Evolutionary conservation across 2,888 invertebrate genomes (phyloP).

Genomic region (Drosophila mercatorum): DNA sequence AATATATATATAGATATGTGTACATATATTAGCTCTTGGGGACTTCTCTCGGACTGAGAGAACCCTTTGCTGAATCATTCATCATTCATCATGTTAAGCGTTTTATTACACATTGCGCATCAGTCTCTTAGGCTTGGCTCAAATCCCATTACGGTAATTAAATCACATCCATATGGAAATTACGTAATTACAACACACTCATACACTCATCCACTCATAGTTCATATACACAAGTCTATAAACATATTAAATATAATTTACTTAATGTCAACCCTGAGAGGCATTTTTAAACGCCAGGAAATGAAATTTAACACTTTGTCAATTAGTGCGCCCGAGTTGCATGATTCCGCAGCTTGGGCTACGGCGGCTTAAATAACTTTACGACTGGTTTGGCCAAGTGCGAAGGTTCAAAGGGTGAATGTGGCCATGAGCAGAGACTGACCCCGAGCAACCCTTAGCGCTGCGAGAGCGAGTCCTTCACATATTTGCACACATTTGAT

Average conservation of each 20-base stretch:
- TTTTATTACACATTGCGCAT: constrained; percentile 80
- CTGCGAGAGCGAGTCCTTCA: constrained; percentile 13
- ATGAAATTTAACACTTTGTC: constrained; percentile 81
- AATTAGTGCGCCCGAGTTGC: constrained; percentile 65
- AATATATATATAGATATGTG: not conserved
- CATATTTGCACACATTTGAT: constrained; percentile 66
- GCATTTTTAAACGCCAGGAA: constrained; percentile 59
- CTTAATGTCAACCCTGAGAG: constrained; percentile 77
- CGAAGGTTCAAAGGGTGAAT: constrained; percentile 71
- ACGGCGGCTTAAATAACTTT: constrained; percentile 30
- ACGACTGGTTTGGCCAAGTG: constrained; percentile 37
- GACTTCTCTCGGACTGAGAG: constrained; percentile 6
- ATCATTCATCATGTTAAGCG: constrained; percentile 84
- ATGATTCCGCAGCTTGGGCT: constrained; percentile 3
- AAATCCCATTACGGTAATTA: constrained; percentile 84
- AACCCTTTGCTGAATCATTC: constrained; percentile 76
- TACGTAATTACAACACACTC: constrained; percentile 79
- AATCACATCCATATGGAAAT: constrained; percentile 84
- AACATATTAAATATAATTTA: constrained; percentile 84
- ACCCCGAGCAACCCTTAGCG: constrained; percentile 63
- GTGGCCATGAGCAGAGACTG: constrained; percentile 24
- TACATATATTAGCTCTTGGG: not conserved
- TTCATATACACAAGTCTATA: constrained; percentile 76
- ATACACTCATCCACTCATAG: constrained; percentile 43
- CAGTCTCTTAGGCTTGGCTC: constrained; percentile 56